Evolutionary conservation across 2,888 invertebrate genomes (phyloP), one percentile per base, ranked within the genome.

Genomic region (Leucoma salicis): DNA sequence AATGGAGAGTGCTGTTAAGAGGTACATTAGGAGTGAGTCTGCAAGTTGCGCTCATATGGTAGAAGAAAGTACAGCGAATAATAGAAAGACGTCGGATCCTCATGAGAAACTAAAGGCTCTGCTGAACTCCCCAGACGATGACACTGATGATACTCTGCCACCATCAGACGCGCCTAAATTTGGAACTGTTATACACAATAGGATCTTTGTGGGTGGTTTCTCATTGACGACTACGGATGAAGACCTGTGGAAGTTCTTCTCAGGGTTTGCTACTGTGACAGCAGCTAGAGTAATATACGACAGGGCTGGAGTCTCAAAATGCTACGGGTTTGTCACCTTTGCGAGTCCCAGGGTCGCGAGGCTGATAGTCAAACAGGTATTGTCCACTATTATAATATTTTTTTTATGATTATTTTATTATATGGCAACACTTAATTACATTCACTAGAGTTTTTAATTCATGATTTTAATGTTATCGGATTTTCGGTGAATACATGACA

Each of bases 171-270:
- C 82, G 54, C 92, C 84, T 1, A 92, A 92, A 71, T 92, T 92
- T 60, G 97, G 94, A 54, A 97, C 97, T 21, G 91, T 97, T 49
- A 96, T 98, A 66, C 98, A 98, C 46, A 98, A 98, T 82, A 91
- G 98, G 66, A 96, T 99, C 70, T 99, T 99, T 83, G 98, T 99
- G 37, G 98, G 99, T 43, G 99, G 98, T 14, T 98, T 99, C 70
- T 95, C 97, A 42, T 93, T 96, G 66, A 96, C 95, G 70, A 98
- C 98, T 32, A 97, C 97, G 35, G 98, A 98, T 85, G 94, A 94
- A 39, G 98, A 98, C 74, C 87, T 99, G 55, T 94, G 96, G 85
- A 95, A 96, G 77, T 94, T 98, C 55, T 99, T 99, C 82, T 96
- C 97, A 49, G 93, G 94, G 35, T 96, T 96, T 69, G 97, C 97